Percentiles rank a stretch among this genome's conserved stretches.
These are phyloP conservation scores for Tragelaphus scriptus DNA, from an alignment of 2,113 vertebrate genomes.

Conservation along the genomic window DNA sequence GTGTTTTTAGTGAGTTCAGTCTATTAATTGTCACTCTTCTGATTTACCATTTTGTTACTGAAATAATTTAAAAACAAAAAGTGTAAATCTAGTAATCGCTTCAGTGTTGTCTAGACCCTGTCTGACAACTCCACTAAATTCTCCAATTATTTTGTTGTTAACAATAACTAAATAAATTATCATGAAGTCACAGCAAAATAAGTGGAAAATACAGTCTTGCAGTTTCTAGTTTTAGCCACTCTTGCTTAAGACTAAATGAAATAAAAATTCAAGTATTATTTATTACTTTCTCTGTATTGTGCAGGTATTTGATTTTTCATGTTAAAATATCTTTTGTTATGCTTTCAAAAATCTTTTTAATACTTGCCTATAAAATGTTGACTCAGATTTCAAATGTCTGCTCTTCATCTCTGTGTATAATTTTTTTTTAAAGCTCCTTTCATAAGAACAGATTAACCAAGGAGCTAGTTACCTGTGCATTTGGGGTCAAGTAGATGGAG, in stretches of 20 bases:
- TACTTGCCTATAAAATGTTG: background rate
- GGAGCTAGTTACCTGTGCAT: background rate
- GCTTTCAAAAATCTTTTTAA: background rate
- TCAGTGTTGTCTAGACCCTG: background rate
- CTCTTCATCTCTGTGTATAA: background rate
- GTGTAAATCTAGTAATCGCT: background rate
- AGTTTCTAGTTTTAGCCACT: background rate
- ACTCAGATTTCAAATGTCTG: background rate
- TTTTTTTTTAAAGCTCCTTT: background rate
- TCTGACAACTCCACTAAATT: conserved; percentile 31
- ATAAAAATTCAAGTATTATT: background rate
- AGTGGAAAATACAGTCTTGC: background rate
- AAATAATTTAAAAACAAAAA: background rate
- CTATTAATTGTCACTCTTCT: background rate
- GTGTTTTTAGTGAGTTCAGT: background rate
- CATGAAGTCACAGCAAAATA: conserved; percentile 5
- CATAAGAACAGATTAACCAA: background rate
- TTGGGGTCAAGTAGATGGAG: background rate
- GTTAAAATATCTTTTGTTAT: background rate
- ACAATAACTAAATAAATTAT: background rate
- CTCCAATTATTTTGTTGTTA: background rate
- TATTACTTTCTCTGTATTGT: background rate
- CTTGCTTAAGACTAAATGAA: background rate
- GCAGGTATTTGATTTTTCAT: background rate
- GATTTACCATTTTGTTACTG: background rate